Conservation (phyloP, 2,888 invertebrate genomes). For the Drosophila quinaria region DNA sequence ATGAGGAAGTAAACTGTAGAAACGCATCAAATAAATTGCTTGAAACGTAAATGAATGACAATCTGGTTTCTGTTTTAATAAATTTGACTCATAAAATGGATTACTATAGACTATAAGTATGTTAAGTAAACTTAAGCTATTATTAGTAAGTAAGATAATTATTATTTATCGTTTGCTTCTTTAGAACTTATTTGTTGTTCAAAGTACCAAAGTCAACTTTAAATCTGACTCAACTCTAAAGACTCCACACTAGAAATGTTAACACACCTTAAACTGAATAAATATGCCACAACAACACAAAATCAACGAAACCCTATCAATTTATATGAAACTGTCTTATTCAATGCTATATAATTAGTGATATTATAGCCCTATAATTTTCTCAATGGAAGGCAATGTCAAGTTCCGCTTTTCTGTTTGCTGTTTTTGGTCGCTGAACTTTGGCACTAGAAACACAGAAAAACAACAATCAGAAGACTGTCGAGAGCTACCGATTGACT, state of each 20-base stretch:
- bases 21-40: slow-evolving; percentile 1
- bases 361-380: slow-evolving; percentile 55
- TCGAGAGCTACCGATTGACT: not conserved
- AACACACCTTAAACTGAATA: slow-evolving; percentile 35
- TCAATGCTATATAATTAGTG: slow-evolving; percentile 59
- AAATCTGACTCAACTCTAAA: slow-evolving; percentile 15
- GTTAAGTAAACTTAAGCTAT: not conserved
- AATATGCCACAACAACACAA: slow-evolving; percentile 11
- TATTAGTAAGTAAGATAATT: not conserved
- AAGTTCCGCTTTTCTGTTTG: slow-evolving; percentile 32
- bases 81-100: not conserved
- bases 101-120: not conserved
- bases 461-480: slow-evolving; percentile 3
- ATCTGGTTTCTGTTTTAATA: not conserved
- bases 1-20: slow-evolving; percentile 11
- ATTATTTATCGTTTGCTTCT: not conserved
- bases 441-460: slow-evolving; percentile 35
- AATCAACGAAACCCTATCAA: slow-evolving; percentile 33
- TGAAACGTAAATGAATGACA: not conserved
- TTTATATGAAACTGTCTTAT: slow-evolving; percentile 45
- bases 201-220: not conserved
- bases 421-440: slow-evolving; percentile 39
- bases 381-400: slow-evolving; percentile 45
- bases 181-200: not conserved
- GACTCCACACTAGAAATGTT: not conserved